A percentile compares a stretch with the other conserved stretches of the same genome.
Conservation (phyloP, 1,140 invertebrate species). For the Drosophila guanche region DNA sequence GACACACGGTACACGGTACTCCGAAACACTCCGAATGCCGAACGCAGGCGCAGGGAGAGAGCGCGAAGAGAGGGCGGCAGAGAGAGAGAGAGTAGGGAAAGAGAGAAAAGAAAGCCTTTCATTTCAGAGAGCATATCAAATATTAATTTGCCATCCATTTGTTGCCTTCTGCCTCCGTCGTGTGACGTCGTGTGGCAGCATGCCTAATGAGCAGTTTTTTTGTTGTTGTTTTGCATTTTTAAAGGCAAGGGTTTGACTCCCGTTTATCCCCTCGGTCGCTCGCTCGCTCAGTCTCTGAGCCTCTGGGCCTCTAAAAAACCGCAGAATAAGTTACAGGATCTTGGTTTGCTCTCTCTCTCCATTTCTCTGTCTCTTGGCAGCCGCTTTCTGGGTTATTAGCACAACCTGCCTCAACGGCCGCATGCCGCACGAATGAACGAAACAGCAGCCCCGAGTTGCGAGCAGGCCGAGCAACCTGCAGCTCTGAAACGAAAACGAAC, state of each 20-base stretch:
- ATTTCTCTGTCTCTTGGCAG: neutral
- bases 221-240: slow-evolving; percentile 21
- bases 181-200: slow-evolving; percentile 14
- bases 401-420: slow-evolving; percentile 72
- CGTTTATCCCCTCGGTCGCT: slow-evolving; percentile 14
- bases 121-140: slow-evolving; percentile 43
- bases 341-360: slow-evolving; percentile 16
- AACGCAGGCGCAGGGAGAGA: slow-evolving; percentile 25
- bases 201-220: slow-evolving; percentile 64
- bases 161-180: slow-evolving; percentile 46
- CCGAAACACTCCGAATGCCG: slow-evolving; percentile 47
- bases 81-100: neutral
- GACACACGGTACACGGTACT: neutral
- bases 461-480: slow-evolving; percentile 21
- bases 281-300: neutral
- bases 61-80: neutral
- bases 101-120: slow-evolving; percentile 19
- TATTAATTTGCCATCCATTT: slow-evolving; percentile 68
- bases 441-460: slow-evolving; percentile 16
- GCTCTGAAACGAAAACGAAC: slow-evolving; percentile 8
- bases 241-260: slow-evolving; percentile 37
- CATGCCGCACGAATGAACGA: too few relatives aligned
- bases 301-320: slow-evolving; percentile 14
- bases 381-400: slow-evolving; percentile 78
- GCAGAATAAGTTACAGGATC: slow-evolving; percentile 33